These are phyloP conservation scores for Montipora cactus DNA, from an alignment of 64 coral and sea anemone species.

Conservation along the genomic window DNA sequence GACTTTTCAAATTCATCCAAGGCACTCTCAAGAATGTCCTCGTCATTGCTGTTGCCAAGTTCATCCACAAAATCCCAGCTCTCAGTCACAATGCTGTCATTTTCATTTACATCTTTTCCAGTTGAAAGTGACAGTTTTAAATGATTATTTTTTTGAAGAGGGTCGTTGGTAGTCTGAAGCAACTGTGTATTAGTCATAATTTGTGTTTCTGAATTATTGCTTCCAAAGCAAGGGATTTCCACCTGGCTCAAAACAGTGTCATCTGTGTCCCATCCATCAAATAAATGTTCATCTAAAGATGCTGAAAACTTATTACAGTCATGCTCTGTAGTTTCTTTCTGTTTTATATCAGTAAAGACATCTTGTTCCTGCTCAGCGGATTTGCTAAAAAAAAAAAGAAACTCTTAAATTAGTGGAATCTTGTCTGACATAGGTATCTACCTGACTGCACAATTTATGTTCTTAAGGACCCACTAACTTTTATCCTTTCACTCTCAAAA, in stretches of 20 bases:
- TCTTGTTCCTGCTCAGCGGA: background rate
- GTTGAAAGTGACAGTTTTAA: too few species aligned
- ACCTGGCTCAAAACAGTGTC: conserved; percentile 63
- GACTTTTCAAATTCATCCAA: conserved; percentile 63
- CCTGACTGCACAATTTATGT: too few species aligned
- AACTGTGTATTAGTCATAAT: conserved; percentile 48
- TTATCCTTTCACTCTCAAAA: too few species aligned
- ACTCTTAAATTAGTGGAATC: background rate
- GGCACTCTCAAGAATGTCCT: conserved; percentile 43
- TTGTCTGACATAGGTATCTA: too few species aligned
- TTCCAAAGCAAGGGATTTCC: conserved; percentile 52
- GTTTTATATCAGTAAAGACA: background rate
- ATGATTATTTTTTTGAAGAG: background rate
- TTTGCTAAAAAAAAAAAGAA: background rate
- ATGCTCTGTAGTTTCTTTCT: background rate
- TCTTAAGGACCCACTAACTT: too few species aligned
- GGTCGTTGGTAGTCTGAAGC: background rate
- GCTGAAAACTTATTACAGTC: background rate
- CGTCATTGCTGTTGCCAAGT: conserved; percentile 44
- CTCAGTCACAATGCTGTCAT: conserved; percentile 57
- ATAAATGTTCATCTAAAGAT: background rate
- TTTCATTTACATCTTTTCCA: background rate
- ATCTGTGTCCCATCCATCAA: conserved; percentile 42
- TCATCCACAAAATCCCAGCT: conserved; percentile 68
- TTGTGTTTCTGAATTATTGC: conserved; percentile 30